These are phyloP conservation scores for Parazoanthus swiftii DNA, from an alignment of 92 coral and sea anemone genomes.

Conservation along the genomic window DNA sequence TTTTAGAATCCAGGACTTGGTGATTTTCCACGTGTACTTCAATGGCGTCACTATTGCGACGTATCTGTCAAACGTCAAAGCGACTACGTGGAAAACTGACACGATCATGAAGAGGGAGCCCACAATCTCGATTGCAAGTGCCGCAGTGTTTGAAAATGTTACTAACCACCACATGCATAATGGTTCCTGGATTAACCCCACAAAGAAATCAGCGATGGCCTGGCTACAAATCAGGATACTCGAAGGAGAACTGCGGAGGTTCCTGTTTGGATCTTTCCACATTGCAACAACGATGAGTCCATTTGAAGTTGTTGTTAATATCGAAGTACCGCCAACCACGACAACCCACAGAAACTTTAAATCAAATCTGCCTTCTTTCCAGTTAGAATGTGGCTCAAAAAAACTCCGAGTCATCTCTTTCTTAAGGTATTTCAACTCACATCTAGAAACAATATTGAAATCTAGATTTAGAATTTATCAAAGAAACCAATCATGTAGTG, in stretches of 20 bases:
- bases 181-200: constrained; percentile 66
- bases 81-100: constrained; percentile 65
- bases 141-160: constrained; percentile 52
- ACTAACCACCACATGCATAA: constrained; percentile 74
- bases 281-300: constrained; percentile 59
- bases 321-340: constrained; percentile 36
- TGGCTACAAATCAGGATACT: constrained; percentile 74
- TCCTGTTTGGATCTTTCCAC: constrained; percentile 72
- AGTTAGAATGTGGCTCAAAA: constrained; percentile 40
- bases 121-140: constrained; percentile 48
- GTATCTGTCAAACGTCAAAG: constrained; percentile 65
- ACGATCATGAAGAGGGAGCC: constrained; percentile 74
- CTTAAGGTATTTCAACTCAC: background rate
- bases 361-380: constrained; percentile 55
- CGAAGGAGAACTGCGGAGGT: constrained; percentile 60
- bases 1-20: constrained; percentile 40
- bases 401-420: constrained; percentile 16
- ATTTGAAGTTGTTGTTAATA: constrained; percentile 55
- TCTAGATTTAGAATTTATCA: background rate
- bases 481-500: background rate
- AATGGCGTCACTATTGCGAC: constrained; percentile 72
- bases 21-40: constrained; percentile 49
- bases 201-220: constrained; percentile 73
- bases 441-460: background rate
- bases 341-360: constrained; percentile 50